A percentile compares a stretch with the other conserved stretches of the same genome.
Evolutionary conservation across 35 echinoderm and acorn worm species (phyloP).

Genomic region (Strongylocentrotus purpuratus): DNA sequence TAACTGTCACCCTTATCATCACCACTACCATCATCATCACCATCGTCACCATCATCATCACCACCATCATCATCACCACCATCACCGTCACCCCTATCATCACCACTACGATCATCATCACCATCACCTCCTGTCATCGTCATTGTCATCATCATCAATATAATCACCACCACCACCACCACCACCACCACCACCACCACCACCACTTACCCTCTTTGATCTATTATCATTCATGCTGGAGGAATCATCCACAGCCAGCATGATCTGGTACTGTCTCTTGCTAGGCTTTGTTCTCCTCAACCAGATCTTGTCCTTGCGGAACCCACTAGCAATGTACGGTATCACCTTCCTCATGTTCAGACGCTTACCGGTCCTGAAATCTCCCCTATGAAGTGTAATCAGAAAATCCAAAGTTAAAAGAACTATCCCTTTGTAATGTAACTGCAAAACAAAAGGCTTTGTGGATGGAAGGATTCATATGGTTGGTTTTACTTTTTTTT

Average conservation of each 20-base stretch:
- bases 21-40: neutral
- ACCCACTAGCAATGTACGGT: conserved; percentile 96
- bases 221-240: conserved; percentile 98
- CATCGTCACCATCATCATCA: neutral
- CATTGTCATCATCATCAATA: neutral
- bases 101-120: neutral
- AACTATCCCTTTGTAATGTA: neutral
- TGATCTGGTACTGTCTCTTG: conserved; percentile 98
- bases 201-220: conserved; percentile 77
- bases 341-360: conserved; percentile 99
- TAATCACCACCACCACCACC: neutral
- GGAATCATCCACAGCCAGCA: conserved; percentile 97
- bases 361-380: conserved; percentile 88
- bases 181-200: neutral
- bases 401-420: neutral
- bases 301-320: conserved; percentile 99
- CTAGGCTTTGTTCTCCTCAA: conserved; percentile 92
- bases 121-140: too few relatives aligned
- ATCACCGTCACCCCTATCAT: neutral
- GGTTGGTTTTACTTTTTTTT: too few relatives aligned
- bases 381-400: conserved; percentile 56
- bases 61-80: neutral
- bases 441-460: too few relatives aligned
- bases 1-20: neutral
- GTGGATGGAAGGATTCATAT: too few relatives aligned